phyloP scores from a whole-genome alignment of 2,888 invertebrate genomes.

The Plagodis pulveraria region DNA sequence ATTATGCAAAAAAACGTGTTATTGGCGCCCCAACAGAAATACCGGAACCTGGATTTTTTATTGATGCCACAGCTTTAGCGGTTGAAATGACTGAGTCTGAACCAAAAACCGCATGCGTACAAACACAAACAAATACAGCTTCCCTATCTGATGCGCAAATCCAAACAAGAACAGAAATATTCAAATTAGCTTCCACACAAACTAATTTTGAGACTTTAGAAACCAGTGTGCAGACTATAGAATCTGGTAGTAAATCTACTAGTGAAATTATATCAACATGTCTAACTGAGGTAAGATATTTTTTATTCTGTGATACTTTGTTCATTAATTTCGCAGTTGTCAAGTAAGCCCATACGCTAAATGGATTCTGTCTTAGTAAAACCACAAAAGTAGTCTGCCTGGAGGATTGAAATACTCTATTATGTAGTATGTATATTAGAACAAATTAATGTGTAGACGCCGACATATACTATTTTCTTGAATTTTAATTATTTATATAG shows the following conservation, averaged over 20 bases:
- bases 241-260: slow-evolving; percentile 61
- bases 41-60: slow-evolving; percentile 27
- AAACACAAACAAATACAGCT: slow-evolving; percentile 50
- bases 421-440: too few relatives aligned
- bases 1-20: slow-evolving; percentile 53
- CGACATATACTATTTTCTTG: too few relatives aligned
- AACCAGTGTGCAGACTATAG: slow-evolving; percentile 55
- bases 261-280: slow-evolving; percentile 56
- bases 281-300: slow-evolving; percentile 59
- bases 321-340: slow-evolving; percentile 1
- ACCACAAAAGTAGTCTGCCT: too few relatives aligned
- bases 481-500: too few relatives aligned
- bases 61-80: slow-evolving; percentile 31
- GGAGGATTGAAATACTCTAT: too few relatives aligned
- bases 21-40: slow-evolving; percentile 26
- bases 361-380: too few relatives aligned
- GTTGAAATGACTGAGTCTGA: slow-evolving; percentile 29
- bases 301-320: not conserved
- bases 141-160: slow-evolving; percentile 40
- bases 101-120: slow-evolving; percentile 33
- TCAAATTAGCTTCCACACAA: slow-evolving; percentile 37
- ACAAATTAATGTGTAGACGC: too few relatives aligned
- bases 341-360: too few relatives aligned
- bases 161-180: slow-evolving; percentile 48
- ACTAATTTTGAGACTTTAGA: slow-evolving; percentile 43